phyloP scores from a whole-genome alignment of 1,140 invertebrate genomes.

The Telenomus remus region DNA sequence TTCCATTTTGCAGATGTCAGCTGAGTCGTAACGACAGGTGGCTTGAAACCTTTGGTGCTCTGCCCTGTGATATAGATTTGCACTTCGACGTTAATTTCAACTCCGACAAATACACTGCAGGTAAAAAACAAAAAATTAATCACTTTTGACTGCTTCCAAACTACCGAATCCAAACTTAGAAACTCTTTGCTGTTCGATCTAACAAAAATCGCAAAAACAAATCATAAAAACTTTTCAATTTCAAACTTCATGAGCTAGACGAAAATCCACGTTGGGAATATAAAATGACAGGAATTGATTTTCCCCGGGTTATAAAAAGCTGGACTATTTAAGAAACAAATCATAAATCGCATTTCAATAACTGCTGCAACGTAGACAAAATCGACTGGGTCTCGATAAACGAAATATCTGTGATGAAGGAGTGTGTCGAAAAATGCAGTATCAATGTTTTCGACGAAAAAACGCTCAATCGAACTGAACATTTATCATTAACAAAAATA shows the following conservation, averaged over 20 bases:
- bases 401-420: background rate
- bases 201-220: too few relatives aligned
- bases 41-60: slow-evolving; percentile 58
- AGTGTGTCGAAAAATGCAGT: background rate
- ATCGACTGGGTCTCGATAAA: background rate
- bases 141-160: too few relatives aligned
- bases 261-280: too few relatives aligned
- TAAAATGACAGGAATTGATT: background rate
- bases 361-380: slow-evolving; percentile 7
- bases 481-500: background rate
- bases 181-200: too few relatives aligned
- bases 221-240: too few relatives aligned
- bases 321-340: slow-evolving; percentile 10
- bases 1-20: slow-evolving; percentile 60
- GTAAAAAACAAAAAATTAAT: too few relatives aligned
- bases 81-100: slow-evolving; percentile 57
- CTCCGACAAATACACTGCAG: slow-evolving; percentile 60
- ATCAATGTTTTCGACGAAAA: slow-evolving; percentile 3
- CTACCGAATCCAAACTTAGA: too few relatives aligned
- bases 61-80: slow-evolving; percentile 38
- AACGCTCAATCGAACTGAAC: background rate
- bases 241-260: too few relatives aligned
- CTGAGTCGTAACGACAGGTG: slow-evolving; percentile 61
- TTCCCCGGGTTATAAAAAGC: background rate
- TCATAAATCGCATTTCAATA: slow-evolving; percentile 14